Conservation (phyloP, 2,797 vertebrate species). For the Sebastiscus albofasciatus region DNA sequence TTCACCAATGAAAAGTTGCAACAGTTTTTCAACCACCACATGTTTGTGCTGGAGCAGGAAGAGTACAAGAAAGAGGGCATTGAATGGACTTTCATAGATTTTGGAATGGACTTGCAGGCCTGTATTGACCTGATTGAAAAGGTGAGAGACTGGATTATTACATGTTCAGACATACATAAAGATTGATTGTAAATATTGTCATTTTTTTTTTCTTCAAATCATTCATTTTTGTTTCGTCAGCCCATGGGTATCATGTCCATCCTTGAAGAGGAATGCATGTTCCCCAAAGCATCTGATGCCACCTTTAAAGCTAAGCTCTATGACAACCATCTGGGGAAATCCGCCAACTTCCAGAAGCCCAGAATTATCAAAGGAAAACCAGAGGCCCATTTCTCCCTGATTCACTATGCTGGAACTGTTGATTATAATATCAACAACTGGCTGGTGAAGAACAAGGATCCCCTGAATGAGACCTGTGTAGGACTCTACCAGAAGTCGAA, state of each 20-base stretch:
- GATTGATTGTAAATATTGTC: not conserved
- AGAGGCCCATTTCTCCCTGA: conserved; percentile 85
- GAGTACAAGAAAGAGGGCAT: conserved; percentile 87
- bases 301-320: conserved; percentile 89
- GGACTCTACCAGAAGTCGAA: conserved; percentile 86
- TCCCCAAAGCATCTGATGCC: conserved; percentile 83
- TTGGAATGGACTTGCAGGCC: conserved; percentile 85
- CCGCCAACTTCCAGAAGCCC: conserved; percentile 86
- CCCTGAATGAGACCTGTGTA: conserved; percentile 88
- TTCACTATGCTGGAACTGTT: conserved; percentile 86
- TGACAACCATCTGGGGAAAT: conserved; percentile 89
- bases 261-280: conserved; percentile 94
- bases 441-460: conserved; percentile 89
- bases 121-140: conserved; percentile 86
- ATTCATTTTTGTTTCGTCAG: conserved; percentile 36
- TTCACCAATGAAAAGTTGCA: conserved; percentile 91
- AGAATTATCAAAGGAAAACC: conserved; percentile 84
- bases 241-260: conserved; percentile 93
- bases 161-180: not conserved
- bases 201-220: not conserved
- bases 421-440: conserved; percentile 88
- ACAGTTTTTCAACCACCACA: conserved; percentile 90
- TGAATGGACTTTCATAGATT: conserved; percentile 85
- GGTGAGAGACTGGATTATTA: conserved; percentile 62
- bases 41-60: conserved; percentile 89